Percentiles rank a stretch among this genome's conserved stretches.
Evolutionary conservation across 2,113 vertebrate species (phyloP).

Genomic region (Cryptomyrus ogoouensis): DNA sequence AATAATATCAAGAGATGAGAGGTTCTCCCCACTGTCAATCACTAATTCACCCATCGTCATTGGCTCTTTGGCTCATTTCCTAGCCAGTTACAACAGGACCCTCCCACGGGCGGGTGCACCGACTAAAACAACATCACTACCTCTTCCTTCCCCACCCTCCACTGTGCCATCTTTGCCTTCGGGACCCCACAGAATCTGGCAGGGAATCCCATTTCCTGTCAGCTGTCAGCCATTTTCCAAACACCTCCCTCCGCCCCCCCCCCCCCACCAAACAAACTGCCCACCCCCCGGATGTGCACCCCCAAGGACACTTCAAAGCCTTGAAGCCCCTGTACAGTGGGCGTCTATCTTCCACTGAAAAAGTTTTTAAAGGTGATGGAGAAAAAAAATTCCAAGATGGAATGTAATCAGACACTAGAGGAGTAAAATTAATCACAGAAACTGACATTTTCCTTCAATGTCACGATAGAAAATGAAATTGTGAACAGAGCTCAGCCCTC

Average conservation of each 20-base stretch:
- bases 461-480: constrained; percentile 8
- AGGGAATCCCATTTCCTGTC: constrained; percentile 24
- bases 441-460: not conserved
- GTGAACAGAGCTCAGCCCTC: not conserved
- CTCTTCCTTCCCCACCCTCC: constrained; percentile 18
- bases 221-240: constrained; percentile 19
- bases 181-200: constrained; percentile 18
- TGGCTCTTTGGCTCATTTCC: constrained; percentile 33
- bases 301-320: not conserved
- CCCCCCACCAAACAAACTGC: not conserved
- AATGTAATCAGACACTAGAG: not conserved
- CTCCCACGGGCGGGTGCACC: constrained; percentile 33
- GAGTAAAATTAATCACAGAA: not conserved
- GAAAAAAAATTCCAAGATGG: not conserved
- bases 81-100: constrained; percentile 31
- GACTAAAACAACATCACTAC: constrained; percentile 39
- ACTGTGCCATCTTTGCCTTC: not conserved
- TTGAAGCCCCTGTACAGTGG: not conserved
- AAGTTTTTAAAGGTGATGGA: not conserved
- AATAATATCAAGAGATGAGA: not conserved
- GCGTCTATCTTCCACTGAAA: not conserved
- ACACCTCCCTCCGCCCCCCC: not conserved
- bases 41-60: constrained; percentile 10
- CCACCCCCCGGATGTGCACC: not conserved
- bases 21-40: not conserved